Evolutionary conservation across 2,888 invertebrate genomes (phyloP), one percentile per base, ranked within the genome.

Genomic region (Cerastoderma edule): DNA sequence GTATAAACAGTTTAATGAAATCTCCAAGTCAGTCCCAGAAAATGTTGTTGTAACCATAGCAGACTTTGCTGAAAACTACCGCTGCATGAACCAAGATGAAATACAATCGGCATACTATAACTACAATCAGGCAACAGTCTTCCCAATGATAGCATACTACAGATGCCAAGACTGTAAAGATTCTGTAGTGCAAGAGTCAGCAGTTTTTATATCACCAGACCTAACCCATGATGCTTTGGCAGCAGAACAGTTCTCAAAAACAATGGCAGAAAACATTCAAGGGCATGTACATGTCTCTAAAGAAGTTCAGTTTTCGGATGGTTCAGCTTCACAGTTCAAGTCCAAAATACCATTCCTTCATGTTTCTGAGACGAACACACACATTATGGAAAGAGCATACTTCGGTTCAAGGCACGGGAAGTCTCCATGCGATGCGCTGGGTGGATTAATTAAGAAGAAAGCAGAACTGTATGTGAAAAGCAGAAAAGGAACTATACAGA

Each of bases 361-460:
- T 39, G 2, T 70, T 19, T 44, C 67, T 54, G 60, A 74, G 56
- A 70, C 60, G 27, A 60, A 60, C 16, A 64, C 65, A 28, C 67
- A 68, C 35, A 70, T 0, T n/a, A 35, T 64, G 44, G 78, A 74
- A 46, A 56, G 71, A 35, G 64, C 64, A 1, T 78, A 44, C 53
- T 78, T 78, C 57, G 71, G 71, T 44, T 74, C 70, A 30, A 66
- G 78, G 24, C 74, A 78, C 32, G 78, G 73, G 1, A 72, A 77
- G 44, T 64, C 64, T 33, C 67, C 63, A 30, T 71, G 76, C 65
- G 67, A 76, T 72, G 68, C 67, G 0, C 24, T 76, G 24, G 71
- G 71, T 35, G 71, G 75, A 4, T 22, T 71, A 44, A 54, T 76
- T 2, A 76, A 76, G 46, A 67, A 75, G 32, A n/a, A 70, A 39